Evolutionary conservation across 2,797 vertebrate species (phyloP).

Genomic region (Halcyon badia): DNA sequence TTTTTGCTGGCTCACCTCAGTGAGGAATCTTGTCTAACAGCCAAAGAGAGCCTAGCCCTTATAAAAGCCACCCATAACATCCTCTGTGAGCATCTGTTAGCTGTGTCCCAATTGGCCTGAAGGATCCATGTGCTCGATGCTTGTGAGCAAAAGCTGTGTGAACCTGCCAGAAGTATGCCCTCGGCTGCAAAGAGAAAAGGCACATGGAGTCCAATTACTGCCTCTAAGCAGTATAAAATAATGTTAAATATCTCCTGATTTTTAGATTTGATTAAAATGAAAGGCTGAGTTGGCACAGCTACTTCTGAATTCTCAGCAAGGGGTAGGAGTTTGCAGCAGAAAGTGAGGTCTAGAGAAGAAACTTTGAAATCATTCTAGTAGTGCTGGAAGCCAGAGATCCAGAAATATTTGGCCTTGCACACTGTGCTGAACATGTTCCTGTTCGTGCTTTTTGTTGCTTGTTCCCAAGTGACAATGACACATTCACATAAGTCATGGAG

Average conservation of each 20-base stretch:
- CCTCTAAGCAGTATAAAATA: slow-evolving; percentile 55
- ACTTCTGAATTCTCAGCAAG: not conserved
- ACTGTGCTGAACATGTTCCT: slow-evolving; percentile 3
- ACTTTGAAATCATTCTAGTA: slow-evolving; percentile 28
- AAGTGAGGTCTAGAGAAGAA: not conserved
- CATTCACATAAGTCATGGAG: slow-evolving; percentile 51
- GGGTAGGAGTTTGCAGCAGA: not conserved
- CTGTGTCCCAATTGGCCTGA: slow-evolving; percentile 3
- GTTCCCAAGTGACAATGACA: slow-evolving; percentile 70
- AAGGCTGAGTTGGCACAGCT: slow-evolving; percentile 9
- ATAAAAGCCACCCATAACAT: not conserved
- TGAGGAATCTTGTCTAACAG: slow-evolving; percentile 41
- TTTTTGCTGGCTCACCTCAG: slow-evolving; percentile 32
- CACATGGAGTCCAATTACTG: slow-evolving; percentile 49
- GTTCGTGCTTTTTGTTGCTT: slow-evolving; percentile 54
- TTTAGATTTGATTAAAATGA: slow-evolving; percentile 63
- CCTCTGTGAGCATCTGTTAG: slow-evolving; percentile 10
- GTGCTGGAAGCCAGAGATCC: not conserved
- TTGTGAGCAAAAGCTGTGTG: slow-evolving; percentile 30
- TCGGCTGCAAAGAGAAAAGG: slow-evolving; percentile 22
- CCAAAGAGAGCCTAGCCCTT: slow-evolving; percentile 2
- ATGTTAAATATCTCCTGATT: slow-evolving; percentile 55
- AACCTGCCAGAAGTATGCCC: slow-evolving; percentile 54
- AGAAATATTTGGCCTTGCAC: slow-evolving; percentile 55
- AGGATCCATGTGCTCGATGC: not conserved